Conservation (phyloP, 1,140 invertebrate genomes). For the Lasioglossum baleicum region DNA sequence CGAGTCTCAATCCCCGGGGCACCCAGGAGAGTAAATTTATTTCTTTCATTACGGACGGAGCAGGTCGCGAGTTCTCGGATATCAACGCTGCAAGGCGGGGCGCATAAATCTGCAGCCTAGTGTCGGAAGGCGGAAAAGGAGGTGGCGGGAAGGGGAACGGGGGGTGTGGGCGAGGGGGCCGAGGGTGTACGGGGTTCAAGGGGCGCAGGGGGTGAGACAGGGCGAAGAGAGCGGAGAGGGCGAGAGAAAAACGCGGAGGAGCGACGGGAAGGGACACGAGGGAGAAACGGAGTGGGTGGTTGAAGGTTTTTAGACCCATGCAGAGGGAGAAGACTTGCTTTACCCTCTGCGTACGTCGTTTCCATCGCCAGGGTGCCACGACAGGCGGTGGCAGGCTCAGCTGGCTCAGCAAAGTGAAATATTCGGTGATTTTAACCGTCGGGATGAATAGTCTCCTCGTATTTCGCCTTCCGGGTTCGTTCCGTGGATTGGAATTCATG, state of each 20-base stretch:
- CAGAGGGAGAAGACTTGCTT: slow-evolving; percentile 31
- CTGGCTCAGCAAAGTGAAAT: slow-evolving; percentile 74
- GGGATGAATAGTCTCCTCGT: slow-evolving; percentile 74
- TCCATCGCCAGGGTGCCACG: slow-evolving; percentile 60
- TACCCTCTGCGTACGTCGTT: slow-evolving; percentile 56
- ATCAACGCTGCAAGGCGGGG: slow-evolving; percentile 78
- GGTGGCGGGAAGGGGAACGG: too few species aligned
- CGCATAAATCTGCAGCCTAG: slow-evolving; percentile 79
- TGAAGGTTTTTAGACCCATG: slow-evolving; percentile 35
- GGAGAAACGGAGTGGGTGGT: slow-evolving; percentile 37
- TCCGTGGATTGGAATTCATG: slow-evolving; percentile 76
- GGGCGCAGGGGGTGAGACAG: slow-evolving; percentile 28
- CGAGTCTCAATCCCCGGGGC: slow-evolving; percentile 66
- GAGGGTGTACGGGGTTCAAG: too few species aligned
- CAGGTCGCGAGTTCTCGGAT: slow-evolving; percentile 79
- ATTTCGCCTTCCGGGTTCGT: slow-evolving; percentile 66
- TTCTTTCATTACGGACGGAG: slow-evolving; percentile 80
- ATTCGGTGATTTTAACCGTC: slow-evolving; percentile 77
- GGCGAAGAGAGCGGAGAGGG: slow-evolving; percentile 22
- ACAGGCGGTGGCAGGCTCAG: slow-evolving; percentile 66
- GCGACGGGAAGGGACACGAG: slow-evolving; percentile 3
- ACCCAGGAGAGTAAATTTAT: slow-evolving; percentile 78
- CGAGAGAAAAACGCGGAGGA: slow-evolving; percentile 4
- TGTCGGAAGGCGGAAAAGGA: slow-evolving; percentile 53
- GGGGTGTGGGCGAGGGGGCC: too few species aligned